Percentiles rank a stretch among this genome's conserved stretches.
Evolutionary conservation across 2,888 invertebrate genomes (phyloP).

Genomic region (Caenorhabditis uteleia): DNA sequence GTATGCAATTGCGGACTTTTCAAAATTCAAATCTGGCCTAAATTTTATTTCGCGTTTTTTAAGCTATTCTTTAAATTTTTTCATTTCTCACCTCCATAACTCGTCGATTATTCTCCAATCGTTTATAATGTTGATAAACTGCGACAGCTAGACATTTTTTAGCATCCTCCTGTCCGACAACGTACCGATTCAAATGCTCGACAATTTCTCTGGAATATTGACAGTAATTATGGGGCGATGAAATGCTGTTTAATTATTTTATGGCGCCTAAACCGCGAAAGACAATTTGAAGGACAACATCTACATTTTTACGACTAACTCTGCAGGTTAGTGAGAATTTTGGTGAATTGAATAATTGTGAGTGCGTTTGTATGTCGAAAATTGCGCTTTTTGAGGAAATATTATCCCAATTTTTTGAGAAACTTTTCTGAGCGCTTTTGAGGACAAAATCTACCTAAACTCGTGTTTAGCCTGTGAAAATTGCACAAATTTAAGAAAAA

Average conservation of each 20-base stretch:
- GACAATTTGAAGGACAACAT: no score
- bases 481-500: no score
- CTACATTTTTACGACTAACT: no score
- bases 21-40: not conserved
- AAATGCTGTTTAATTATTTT: no score
- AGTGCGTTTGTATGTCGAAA: not conserved
- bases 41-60: not conserved
- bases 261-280: no score
- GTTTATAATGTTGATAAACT: slow-evolving; percentile 97
- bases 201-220: slow-evolving; percentile 77
- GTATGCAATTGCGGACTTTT: no score
- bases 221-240: slow-evolving; percentile 6
- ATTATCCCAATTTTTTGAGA: no score
- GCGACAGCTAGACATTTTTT: slow-evolving; percentile 96
- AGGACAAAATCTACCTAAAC: no score
- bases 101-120: slow-evolving; percentile 84
- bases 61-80: not conserved
- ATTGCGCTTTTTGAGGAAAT: not conserved
- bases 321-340: no score
- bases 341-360: not conserved
- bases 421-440: no score
- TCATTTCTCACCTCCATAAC: slow-evolving; percentile 24
- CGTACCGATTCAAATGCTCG: slow-evolving; percentile 81
- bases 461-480: no score
- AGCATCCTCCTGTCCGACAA: slow-evolving; percentile 77